Conservation (phyloP, 2,888 invertebrate species). For the Drosophila leonis region DNA sequence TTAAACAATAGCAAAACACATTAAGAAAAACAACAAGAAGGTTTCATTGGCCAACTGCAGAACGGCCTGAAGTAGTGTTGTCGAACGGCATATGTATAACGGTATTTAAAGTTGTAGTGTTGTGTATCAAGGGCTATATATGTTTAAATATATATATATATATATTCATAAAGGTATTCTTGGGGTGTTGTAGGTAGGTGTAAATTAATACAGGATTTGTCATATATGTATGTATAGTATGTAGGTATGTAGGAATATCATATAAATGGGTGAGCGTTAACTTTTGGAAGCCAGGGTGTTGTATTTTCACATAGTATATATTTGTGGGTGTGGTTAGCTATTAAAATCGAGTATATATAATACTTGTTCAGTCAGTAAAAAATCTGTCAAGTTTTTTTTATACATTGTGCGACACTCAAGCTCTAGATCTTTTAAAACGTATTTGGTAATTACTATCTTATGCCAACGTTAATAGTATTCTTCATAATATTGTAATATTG, state of each 20-base stretch:
- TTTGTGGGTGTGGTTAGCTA: conserved; percentile 36
- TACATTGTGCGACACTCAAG: conserved; percentile 29
- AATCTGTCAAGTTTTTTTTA: conserved; percentile 62
- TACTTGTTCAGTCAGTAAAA: conserved; percentile 69
- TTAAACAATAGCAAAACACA: conserved; percentile 62
- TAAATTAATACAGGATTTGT: conserved; percentile 9
- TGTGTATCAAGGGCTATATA: conserved; percentile 54
- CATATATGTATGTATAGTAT: conserved; percentile 16
- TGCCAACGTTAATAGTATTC: conserved; percentile 45
- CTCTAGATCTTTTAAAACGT: conserved; percentile 33
- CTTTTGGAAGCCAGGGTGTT: conserved; percentile 68
- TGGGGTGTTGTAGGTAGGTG: conserved; percentile 40
- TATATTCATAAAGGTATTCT: conserved; percentile 27
- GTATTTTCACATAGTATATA: conserved; percentile 32
- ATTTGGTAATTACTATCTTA: conserved; percentile 34
- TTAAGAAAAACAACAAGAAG: conserved; percentile 70
- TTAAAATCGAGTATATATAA: conserved; percentile 37
- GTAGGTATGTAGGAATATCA: conserved; percentile 18
- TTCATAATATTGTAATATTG: conserved; percentile 33
- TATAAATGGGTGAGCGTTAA: conserved; percentile 64
- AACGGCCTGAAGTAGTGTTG: conserved; percentile 62
- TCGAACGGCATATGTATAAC: conserved; percentile 40
- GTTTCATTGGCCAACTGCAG: conserved; percentile 62
- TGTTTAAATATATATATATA: conserved; percentile 4
- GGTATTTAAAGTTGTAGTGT: conserved; percentile 26